Conservation (phyloP, 2,113 vertebrate species). For the Corythornis madagascariensis region DNA sequence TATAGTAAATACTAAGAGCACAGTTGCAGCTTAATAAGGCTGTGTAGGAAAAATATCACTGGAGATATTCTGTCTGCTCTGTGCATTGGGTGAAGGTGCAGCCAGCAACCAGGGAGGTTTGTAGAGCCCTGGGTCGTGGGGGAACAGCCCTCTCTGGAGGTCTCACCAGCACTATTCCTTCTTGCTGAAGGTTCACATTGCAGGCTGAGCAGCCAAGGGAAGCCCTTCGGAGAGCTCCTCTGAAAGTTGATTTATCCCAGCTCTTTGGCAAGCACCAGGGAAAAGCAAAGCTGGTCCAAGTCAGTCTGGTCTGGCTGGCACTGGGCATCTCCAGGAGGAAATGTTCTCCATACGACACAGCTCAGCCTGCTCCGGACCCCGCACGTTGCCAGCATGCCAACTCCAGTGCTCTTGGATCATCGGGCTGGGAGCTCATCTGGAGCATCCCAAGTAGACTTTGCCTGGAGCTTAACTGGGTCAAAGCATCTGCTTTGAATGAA, state of each 20-base stretch:
- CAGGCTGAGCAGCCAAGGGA: not conserved
- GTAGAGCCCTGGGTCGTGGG: not conserved
- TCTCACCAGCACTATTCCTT: not conserved
- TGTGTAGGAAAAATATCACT: not conserved
- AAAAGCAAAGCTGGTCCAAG: not conserved
- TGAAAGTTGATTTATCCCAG: not conserved
- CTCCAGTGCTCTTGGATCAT: not conserved
- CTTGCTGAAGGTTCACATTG: not conserved
- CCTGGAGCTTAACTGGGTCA: not conserved
- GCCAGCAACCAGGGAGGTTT: not conserved
- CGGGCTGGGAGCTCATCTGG: not conserved
- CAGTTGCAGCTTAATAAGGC: not conserved
- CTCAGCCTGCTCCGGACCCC: not conserved
- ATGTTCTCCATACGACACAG: not conserved
- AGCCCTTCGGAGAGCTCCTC: not conserved
- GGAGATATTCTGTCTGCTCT: not conserved
- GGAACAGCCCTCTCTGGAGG: not conserved
- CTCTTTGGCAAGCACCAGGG: not conserved
- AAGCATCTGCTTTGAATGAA: constrained; percentile 26
- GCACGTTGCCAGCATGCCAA: not conserved
- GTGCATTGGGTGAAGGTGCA: not conserved
- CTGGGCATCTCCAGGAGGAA: not conserved
- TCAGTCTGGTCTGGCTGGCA: not conserved
- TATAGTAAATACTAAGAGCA: fast-evolving
- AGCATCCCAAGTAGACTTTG: not conserved